A percentile compares a stretch with the other conserved stretches of the same genome.
Evolutionary conservation across 2,797 vertebrate genomes (phyloP).

Genomic region (Parotocinclus haroldoi): DNA sequence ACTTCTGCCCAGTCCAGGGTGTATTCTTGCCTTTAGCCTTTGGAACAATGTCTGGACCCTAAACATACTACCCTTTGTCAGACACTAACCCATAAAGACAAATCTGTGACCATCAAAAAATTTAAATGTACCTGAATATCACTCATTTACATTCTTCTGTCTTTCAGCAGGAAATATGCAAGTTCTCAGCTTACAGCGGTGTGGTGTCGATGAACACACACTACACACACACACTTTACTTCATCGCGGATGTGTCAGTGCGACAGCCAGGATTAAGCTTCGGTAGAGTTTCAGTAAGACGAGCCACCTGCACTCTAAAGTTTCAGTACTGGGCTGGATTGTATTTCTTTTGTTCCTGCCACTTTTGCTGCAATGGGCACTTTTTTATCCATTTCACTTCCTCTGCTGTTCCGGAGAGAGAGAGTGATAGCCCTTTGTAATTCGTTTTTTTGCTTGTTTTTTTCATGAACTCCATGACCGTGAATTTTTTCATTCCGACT

Average conservation of each 20-base stretch:
- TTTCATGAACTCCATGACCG: constrained; percentile 9
- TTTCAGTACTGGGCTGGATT: constrained; percentile 45
- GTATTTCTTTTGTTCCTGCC: constrained; percentile 53
- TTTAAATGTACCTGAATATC: background rate
- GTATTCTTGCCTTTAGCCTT: background rate
- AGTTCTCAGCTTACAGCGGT: background rate
- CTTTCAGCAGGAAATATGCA: too few species aligned
- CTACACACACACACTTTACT: background rate
- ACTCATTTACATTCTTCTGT: too few species aligned
- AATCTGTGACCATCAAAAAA: background rate
- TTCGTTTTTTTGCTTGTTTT: constrained; percentile 20
- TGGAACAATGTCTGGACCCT: background rate
- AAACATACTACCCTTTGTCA: background rate
- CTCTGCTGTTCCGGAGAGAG: constrained; percentile 18
- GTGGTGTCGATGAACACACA: background rate
- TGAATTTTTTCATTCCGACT: constrained; percentile 29
- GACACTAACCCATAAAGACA: background rate
- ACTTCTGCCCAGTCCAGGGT: background rate
- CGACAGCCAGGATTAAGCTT: constrained; percentile 6
- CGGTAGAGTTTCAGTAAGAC: constrained; percentile 36
- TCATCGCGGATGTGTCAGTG: constrained; percentile 18
- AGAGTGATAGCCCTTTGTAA: constrained; percentile 15
- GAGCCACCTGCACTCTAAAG: constrained; percentile 36
- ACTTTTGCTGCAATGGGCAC: constrained; percentile 50
- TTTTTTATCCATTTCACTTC: constrained; percentile 39